phyloP scores from a whole-genome alignment of 2,888 invertebrate species.

The Chrysolina americana region DNA sequence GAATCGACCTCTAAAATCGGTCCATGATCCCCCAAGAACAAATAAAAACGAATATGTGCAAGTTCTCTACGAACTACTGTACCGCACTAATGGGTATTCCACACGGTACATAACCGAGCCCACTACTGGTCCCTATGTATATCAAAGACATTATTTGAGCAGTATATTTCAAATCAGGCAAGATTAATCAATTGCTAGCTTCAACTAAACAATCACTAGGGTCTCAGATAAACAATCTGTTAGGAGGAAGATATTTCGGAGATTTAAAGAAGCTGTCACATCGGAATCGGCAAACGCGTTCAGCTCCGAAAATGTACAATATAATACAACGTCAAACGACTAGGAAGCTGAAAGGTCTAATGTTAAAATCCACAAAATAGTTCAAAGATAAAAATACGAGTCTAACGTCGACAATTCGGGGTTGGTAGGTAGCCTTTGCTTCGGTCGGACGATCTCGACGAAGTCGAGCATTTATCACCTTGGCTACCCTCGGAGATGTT shows the following conservation, averaged over 20 bases:
- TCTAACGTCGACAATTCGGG: neutral
- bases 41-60: neutral
- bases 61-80: neutral
- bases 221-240: neutral
- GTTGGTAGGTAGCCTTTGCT: neutral
- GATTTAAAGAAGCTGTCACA: neutral
- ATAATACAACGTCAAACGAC: conserved; percentile 5
- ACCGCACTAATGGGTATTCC: neutral
- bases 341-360: neutral
- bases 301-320: neutral
- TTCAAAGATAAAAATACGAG: conserved; percentile 1
- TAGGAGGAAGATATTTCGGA: neutral
- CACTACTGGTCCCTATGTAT: conserved; percentile 17
- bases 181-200: neutral
- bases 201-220: neutral
- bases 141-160: conserved; percentile 7
- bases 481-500: neutral
- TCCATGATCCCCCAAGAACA: neutral
- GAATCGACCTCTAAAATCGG: neutral
- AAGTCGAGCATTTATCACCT: neutral
- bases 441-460: neutral
- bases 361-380: neutral
- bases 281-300: no score
- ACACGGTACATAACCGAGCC: neutral
- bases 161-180: conserved; percentile 5